These are phyloP conservation scores for Rissa tridactyla DNA, from an alignment of 2,113 vertebrate genomes.

Conservation along the genomic window DNA sequence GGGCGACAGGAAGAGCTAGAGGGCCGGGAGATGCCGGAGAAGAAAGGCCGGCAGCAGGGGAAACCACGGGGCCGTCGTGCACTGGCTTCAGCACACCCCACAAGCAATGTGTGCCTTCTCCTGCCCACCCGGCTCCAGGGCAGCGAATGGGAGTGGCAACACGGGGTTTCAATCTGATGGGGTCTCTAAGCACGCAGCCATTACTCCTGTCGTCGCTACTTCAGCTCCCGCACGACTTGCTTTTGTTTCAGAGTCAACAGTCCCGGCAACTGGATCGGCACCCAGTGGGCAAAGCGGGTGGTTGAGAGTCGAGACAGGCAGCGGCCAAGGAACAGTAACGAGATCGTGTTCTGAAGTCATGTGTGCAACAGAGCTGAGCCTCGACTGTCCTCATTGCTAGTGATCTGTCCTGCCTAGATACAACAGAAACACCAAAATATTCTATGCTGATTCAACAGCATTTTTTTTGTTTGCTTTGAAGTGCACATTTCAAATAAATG, in stretches of 20 bases:
- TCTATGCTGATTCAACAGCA: neutral
- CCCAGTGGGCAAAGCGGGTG: neutral
- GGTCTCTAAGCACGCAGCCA: rapidly evolving
- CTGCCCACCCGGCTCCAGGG: rapidly evolving
- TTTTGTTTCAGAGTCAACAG: neutral
- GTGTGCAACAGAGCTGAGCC: neutral
- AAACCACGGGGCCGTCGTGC: rapidly evolving
- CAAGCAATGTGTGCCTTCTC: rapidly evolving
- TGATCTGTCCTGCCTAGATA: neutral
- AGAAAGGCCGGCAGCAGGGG: rapidly evolving
- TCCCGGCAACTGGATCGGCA: neutral
- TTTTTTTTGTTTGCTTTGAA: neutral
- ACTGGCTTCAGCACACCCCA: rapidly evolving
- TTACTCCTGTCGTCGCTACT: rapidly evolving
- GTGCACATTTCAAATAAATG: neutral
- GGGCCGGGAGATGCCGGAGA: neutral
- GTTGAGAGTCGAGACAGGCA: rapidly evolving
- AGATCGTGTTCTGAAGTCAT: neutral
- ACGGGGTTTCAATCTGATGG: rapidly evolving
- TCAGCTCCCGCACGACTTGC: rapidly evolving
- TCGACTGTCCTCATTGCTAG: rapidly evolving
- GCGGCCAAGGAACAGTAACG: rapidly evolving
- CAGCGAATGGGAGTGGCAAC: rapidly evolving
- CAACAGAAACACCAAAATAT: neutral
- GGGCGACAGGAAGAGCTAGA: neutral